Evolutionary conservation across 2,113 vertebrate species (phyloP).

Genomic region (Crotalus horridus): DNA sequence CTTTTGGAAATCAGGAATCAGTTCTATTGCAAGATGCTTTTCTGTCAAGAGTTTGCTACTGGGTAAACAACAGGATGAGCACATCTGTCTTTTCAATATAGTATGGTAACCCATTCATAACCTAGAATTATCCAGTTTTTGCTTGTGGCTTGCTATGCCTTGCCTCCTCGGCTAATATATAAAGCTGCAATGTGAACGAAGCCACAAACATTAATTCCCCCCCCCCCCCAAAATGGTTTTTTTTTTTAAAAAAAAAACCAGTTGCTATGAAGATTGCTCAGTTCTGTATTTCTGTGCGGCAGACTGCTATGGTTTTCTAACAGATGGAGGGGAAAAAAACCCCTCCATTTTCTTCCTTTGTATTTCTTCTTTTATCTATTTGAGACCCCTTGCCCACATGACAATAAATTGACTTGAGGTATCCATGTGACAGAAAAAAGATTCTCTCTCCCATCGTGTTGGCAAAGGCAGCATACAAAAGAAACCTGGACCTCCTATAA

Average conservation of each 20-base stretch:
- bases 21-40: background rate
- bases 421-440: background rate
- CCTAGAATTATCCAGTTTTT: background rate
- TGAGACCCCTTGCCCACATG: background rate
- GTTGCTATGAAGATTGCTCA: background rate
- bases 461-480: background rate
- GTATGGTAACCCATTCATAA: background rate
- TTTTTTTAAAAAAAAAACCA: background rate
- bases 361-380: background rate
- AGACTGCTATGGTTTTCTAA: background rate
- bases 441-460: background rate
- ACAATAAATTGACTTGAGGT: background rate
- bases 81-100: conserved; percentile 2
- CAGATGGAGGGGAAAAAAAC: background rate
- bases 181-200: background rate
- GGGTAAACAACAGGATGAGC: background rate
- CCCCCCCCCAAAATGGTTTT: background rate
- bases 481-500: background rate
- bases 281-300: background rate
- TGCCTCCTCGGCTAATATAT: no score
- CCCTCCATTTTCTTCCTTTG: background rate
- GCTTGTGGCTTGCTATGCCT: background rate
- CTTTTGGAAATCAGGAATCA: conserved; percentile 23
- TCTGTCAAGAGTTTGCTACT: conserved; percentile 22
- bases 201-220: background rate